Base-by-base conservation (phyloP, 2,888 invertebrate genomes). In the Caenorhabditis panamensis region DNA sequence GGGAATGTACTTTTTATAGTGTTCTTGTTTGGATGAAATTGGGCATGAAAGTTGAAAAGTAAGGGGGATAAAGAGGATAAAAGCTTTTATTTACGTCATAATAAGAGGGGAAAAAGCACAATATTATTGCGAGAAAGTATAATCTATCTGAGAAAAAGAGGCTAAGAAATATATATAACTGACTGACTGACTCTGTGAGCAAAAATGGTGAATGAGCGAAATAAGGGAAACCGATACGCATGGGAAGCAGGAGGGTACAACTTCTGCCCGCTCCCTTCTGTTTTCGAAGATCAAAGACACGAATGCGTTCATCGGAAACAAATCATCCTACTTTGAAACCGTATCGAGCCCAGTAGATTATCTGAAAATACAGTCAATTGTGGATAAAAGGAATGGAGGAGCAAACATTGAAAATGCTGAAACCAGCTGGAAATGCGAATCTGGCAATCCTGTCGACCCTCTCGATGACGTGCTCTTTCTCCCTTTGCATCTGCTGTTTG, bases 281-380 rank as follows among this genome's bases (percentile, higher is more conserved):
- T 41, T 41, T 41, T 41, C 41, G 41, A 41, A 41, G 41, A 41
- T 41, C 41, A 41, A 41, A 41, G 5, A 41, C 41, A 41, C 41
- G 11, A 13, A 41, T 41, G 41, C 13, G 41, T 41, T 41, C 41
- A 41, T 59, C 41, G 41, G 41, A 9, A 41, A 5, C 9, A 13
- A 41, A 9, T 59, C 36, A 78, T 22, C 66, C 72, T 28, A 73
- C 68, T 77, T 84, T 84, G 66, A 77, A 71, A 3, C 82, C 84
- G 56, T 82, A 84, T 20, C 82, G 72, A 1, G 84, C 82, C 83
- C 85, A 85, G 68, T 83, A 83, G 58, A 82, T 64, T 56, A 85
- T 85, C 82, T 85, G 77, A 68, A 83, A 47, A 31, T 56, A 54
- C 24, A 41, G 49, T 9, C 26, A 5, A 26, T 31, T 31, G 26